These are phyloP conservation scores for Drosophila mercatorum DNA, from an alignment of 2,888 invertebrate species.

Conservation along the genomic window DNA sequence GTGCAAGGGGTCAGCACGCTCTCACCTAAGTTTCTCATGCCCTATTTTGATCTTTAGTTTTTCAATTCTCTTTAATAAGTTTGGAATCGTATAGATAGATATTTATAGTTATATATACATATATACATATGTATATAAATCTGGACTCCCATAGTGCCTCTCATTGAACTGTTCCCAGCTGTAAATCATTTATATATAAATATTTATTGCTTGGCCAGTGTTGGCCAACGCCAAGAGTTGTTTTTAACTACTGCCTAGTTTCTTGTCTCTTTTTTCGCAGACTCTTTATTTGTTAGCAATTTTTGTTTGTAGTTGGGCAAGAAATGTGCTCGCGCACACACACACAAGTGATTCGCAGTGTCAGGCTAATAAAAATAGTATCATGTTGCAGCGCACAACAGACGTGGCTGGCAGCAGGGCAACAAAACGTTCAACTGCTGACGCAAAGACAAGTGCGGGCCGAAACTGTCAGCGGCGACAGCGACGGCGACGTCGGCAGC, in stretches of 20 bases:
- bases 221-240: not conserved
- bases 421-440: slow-evolving; percentile 40
- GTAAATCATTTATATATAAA: not conserved
- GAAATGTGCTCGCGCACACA: slow-evolving; percentile 8
- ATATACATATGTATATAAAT: not conserved
- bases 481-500: not conserved
- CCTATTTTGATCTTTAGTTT: too few species aligned
- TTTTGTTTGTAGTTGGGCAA: not conserved
- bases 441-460: slow-evolving; percentile 53
- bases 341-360: slow-evolving; percentile 49
- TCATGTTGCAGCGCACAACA: slow-evolving; percentile 68
- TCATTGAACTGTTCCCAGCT: not conserved
- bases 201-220: not conserved
- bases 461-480: slow-evolving; percentile 23
- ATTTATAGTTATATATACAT: not conserved
- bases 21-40: too few species aligned
- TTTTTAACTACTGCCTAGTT: not conserved
- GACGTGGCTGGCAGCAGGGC: slow-evolving; percentile 34
- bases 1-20: too few species aligned
- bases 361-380: slow-evolving; percentile 70
- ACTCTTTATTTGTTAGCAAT: not conserved
- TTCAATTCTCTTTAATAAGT: too few species aligned
- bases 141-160: not conserved
- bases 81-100: not conserved
- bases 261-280: not conserved